phyloP scores from a whole-genome alignment of 2,113 vertebrate species.

The Procavia capensis region DNA sequence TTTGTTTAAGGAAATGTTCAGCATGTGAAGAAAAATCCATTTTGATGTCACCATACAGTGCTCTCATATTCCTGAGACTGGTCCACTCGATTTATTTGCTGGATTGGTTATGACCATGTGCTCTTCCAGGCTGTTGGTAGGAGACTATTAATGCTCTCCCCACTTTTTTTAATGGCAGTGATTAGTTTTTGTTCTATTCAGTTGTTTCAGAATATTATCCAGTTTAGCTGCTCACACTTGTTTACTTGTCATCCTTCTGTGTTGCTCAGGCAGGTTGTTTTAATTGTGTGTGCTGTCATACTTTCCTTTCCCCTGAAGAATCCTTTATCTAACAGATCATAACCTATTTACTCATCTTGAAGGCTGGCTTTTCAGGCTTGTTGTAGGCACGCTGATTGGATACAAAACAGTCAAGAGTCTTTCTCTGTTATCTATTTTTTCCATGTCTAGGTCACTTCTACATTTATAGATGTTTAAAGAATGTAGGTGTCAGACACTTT shows the following conservation, averaged over 20 bases:
- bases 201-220: neutral
- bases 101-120: neutral
- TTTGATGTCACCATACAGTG: neutral
- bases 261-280: slow-evolving; percentile 36
- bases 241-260: neutral
- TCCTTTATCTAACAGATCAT: slow-evolving; percentile 6
- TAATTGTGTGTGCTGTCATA: neutral
- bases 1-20: slow-evolving; percentile 15
- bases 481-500: neutral
- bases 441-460: neutral
- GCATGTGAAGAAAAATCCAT: neutral
- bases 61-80: neutral
- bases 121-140: neutral
- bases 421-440: neutral
- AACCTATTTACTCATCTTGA: neutral
- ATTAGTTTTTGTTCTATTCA: slow-evolving; percentile 6
- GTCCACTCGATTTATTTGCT: neutral
- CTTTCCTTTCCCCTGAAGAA: neutral
- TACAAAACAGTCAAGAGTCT: neutral
- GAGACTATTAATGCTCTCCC: neutral
- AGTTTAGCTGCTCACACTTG: neutral
- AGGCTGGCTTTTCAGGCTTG: slow-evolving; percentile 19
- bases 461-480: neutral
- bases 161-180: neutral
- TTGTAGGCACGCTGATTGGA: neutral